Base-by-base conservation (phyloP, 2,888 invertebrate genomes). In the Spilarctia lutea region DNA sequence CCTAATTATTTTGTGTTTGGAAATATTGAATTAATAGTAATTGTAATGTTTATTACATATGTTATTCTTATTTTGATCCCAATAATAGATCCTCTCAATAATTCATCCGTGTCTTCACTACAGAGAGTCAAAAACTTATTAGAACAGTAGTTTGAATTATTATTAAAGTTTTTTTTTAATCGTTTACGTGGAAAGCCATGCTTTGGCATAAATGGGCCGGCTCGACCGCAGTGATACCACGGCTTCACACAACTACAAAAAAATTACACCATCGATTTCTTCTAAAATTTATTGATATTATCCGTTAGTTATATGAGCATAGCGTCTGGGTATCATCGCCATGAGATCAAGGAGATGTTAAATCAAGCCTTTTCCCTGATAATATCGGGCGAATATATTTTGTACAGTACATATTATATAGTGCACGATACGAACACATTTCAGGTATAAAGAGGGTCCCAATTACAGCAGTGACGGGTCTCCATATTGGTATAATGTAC, bases 391-490 rank as follows among this genome's bases (percentile, higher is more conserved):
- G 68, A 52, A 66, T 72, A 75, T 71, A 72, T 75, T 75, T 77
- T 80, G 75, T 82, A 80, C 72, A 77, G 76, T 72, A 65, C 56
- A 8, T 10, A 68, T 68, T 76, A 68, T 76, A 75, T 75, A 79
- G 74, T 63, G 45, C 71, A 66, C n/a, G 81, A 60, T 75, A 65
- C 73, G 75, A 75, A 72, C 78, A 78, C 74, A 82, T 82, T 83
- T 82, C 75, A 73, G 63, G 71, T 76, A 63, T 70, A 73, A 82
- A 82, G 77, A 81, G 81, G 82, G 81, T 83, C 77, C n/a, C 73
- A 73, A 80, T 75, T 75, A 75, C 71, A 81, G 78, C 74, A 68
- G 60, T 68, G 71, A 68, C 71, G 52, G 67, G 75, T 33, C 42
- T 45, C 72, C 48, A 68, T 68, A 71, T 67, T 71, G 65, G 24